These are phyloP conservation scores for Champsocephalus esox DNA, from an alignment of 2,797 vertebrate species.

Conservation along the genomic window DNA sequence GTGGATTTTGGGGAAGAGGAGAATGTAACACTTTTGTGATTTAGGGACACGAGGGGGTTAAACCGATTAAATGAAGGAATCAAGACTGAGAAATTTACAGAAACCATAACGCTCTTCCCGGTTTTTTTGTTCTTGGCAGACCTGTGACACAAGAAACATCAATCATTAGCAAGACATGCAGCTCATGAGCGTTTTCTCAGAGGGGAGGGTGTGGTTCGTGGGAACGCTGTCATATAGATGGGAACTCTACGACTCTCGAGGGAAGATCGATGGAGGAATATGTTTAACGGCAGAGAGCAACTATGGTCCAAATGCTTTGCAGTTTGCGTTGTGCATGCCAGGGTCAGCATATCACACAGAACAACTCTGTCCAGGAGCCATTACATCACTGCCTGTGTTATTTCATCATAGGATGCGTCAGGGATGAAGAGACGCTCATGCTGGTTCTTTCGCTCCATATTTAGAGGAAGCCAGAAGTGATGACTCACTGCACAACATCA, in stretches of 20 bases:
- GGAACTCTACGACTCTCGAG: constrained; percentile 7
- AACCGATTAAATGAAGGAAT: constrained; percentile 57
- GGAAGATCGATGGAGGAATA: neutral
- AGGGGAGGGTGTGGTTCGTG: constrained; percentile 24
- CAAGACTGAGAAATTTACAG: constrained; percentile 69
- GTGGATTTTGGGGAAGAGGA: neutral
- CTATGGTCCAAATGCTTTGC: constrained; percentile 23
- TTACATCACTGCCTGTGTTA: constrained; percentile 47
- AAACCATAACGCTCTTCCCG: constrained; percentile 72
- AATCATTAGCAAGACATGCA: constrained; percentile 60
- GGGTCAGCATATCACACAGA: constrained; percentile 39
- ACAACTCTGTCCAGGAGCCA: constrained; percentile 5
- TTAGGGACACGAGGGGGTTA: constrained; percentile 35
- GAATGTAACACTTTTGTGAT: constrained; percentile 31
- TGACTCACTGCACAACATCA: constrained; percentile 27
- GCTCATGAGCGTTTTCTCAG: constrained; percentile 23
- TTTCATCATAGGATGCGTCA: constrained; percentile 42
- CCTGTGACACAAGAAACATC: constrained; percentile 77
- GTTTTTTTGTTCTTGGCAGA: constrained; percentile 76
- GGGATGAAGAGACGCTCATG: constrained; percentile 31
- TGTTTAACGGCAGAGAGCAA: constrained; percentile 12
- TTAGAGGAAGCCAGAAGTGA: constrained; percentile 29
- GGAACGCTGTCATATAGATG: constrained; percentile 21
- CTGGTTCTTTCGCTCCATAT: constrained; percentile 34
- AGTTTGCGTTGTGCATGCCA: constrained; percentile 19